phyloP scores from a whole-genome alignment of 2,797 vertebrate genomes.

The Tiaroga cobitis region DNA sequence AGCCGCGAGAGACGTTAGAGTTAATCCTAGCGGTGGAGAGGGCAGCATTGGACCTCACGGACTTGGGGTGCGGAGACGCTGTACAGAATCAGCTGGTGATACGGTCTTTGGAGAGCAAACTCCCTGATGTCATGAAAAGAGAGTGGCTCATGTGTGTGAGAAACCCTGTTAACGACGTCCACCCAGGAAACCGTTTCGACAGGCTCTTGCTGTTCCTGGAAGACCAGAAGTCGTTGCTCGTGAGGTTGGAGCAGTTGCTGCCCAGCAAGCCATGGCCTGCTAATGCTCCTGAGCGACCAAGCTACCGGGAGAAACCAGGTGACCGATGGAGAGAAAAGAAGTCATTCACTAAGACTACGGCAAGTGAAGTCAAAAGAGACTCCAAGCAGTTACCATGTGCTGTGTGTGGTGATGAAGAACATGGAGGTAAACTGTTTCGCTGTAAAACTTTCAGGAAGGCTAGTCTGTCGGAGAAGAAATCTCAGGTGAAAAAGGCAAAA shows the following conservation, averaged over 20 bases:
- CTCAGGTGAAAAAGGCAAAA: too few relatives aligned
- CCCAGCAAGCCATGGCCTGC: background rate
- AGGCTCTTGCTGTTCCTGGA: background rate
- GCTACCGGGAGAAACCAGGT: constrained; percentile 2
- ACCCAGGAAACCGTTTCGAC: background rate
- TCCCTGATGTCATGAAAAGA: background rate
- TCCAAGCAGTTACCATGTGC: background rate
- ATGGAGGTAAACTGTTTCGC: background rate
- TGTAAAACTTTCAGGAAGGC: too few relatives aligned
- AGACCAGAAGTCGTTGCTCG: background rate
- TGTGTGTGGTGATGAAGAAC: background rate
- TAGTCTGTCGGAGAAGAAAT: too few relatives aligned
- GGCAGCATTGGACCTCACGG: too few relatives aligned
- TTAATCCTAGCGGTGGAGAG: too few relatives aligned
- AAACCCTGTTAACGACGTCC: background rate
- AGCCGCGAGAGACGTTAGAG: background rate
- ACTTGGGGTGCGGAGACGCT: background rate
- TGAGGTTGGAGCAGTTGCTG: constrained; percentile 10
- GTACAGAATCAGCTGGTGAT: background rate
- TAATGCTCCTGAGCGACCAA: background rate
- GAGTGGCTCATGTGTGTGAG: background rate
- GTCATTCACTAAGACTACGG: constrained; percentile 2
- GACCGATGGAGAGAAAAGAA: background rate
- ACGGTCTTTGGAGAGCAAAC: background rate
- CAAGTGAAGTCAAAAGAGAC: background rate